These are phyloP conservation scores for Ellobium chinense DNA, from an alignment of 2,888 invertebrate genomes.

Conservation along the genomic window DNA sequence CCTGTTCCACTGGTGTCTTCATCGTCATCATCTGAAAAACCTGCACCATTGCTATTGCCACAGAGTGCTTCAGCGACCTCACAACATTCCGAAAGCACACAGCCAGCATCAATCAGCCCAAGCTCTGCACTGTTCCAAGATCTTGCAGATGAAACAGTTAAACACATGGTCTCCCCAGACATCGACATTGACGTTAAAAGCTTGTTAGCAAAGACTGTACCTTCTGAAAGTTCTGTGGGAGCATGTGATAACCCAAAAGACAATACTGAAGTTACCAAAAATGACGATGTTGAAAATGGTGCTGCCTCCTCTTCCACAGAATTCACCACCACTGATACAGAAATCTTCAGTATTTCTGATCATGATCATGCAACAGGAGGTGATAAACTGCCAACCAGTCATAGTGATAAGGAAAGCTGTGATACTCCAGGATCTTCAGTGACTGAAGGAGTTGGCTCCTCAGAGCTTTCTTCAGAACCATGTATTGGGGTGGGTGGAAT, in stretches of 20 bases:
- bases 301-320: background rate
- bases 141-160: conserved; percentile 51
- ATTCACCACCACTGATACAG: background rate
- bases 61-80: background rate
- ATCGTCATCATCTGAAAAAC: background rate
- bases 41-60: conserved; percentile 1
- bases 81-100: conserved; percentile 18
- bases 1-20: conserved; percentile 2
- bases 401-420: background rate
- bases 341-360: background rate
- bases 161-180: conserved; percentile 48
- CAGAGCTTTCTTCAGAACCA: background rate
- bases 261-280: background rate
- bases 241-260: background rate
- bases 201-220: background rate
- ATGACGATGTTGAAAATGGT: background rate
- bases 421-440: background rate
- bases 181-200: background rate
- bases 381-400: background rate
- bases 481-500: background rate
- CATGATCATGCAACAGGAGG: background rate
- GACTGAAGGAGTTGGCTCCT: background rate
- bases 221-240: background rate
- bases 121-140: conserved; percentile 49
- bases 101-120: conserved; percentile 44